phyloP scores from a whole-genome alignment of 2,888 invertebrate genomes.

The Gari tellinella region DNA sequence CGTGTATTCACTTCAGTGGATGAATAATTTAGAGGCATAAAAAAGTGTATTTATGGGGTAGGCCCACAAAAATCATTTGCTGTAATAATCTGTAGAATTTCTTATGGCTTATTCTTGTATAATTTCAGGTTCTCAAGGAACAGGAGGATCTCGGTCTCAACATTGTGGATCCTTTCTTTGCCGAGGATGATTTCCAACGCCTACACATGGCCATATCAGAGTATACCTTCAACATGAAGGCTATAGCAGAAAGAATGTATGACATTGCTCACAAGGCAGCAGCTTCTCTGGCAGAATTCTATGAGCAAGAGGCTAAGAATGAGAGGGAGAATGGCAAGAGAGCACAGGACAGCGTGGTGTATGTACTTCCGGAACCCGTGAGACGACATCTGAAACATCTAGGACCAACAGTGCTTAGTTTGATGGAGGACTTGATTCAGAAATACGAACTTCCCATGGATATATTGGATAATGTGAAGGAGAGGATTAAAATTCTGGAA shows the following conservation, averaged over 20 bases:
- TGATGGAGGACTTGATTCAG: slow-evolving; percentile 22
- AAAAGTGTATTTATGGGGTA: too few species aligned
- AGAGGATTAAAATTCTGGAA: slow-evolving; percentile 8
- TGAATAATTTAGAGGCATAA: too few species aligned
- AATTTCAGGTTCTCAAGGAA: slow-evolving; percentile 48
- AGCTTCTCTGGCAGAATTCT: neutral
- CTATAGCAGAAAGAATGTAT: slow-evolving; percentile 25
- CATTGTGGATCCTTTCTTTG: slow-evolving; percentile 50
- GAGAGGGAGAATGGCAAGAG: slow-evolving; percentile 2
- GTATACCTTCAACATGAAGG: slow-evolving; percentile 39
- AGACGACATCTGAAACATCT: slow-evolving; percentile 13
- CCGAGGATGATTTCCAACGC: slow-evolving; percentile 54
- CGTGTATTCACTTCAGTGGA: too few species aligned
- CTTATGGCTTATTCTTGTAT: neutral
- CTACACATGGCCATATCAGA: slow-evolving; percentile 33
- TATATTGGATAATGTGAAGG: slow-evolving; percentile 18
- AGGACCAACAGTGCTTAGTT: slow-evolving; percentile 10
- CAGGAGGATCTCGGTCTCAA: slow-evolving; percentile 50
- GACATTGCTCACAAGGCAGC: slow-evolving; percentile 21
- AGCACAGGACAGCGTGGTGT: slow-evolving; percentile 1
- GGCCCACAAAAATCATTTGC: too few species aligned
- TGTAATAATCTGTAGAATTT: too few species aligned
- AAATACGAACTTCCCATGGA: slow-evolving; percentile 32
- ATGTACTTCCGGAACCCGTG: slow-evolving; percentile 2
- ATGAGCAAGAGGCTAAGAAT: neutral